Evolutionary conservation across 35 echinoderm and acorn worm species (phyloP).

Genomic region (Nesometra sesokonis): DNA sequence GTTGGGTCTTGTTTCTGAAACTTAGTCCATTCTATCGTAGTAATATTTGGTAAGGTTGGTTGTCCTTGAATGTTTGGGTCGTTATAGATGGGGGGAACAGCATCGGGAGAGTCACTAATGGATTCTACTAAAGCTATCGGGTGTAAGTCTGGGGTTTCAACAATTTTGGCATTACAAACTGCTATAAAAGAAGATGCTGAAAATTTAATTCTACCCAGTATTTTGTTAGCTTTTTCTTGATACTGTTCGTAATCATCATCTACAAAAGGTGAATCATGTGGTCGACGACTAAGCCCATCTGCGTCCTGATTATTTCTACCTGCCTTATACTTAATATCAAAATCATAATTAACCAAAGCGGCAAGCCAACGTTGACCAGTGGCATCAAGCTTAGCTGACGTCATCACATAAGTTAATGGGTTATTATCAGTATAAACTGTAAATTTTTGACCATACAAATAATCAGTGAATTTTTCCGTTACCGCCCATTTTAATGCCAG

Average conservation of each 20-base stretch:
- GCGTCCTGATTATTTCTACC: background rate
- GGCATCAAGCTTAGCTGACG: background rate
- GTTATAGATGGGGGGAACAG: background rate
- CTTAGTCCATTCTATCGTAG: conserved; percentile 7
- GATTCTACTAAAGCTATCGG: background rate
- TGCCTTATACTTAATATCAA: background rate
- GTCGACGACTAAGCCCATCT: too few relatives aligned
- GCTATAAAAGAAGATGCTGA: background rate
- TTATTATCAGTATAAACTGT: background rate
- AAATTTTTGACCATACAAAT: background rate
- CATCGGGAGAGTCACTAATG: background rate
- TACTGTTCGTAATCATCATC: too few relatives aligned
- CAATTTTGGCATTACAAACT: background rate
- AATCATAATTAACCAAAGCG: background rate
- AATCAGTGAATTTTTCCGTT: background rate
- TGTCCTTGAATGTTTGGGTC: background rate
- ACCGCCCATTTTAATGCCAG: conserved; percentile 9
- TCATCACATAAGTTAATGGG: too few relatives aligned
- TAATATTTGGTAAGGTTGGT: background rate
- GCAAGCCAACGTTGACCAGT: background rate
- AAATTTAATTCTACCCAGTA: background rate
- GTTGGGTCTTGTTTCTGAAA: background rate
- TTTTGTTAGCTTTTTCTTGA: background rate
- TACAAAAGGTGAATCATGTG: too few relatives aligned
- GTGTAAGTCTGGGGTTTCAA: background rate